These are phyloP conservation scores for Chrysodeixis includens DNA, from an alignment of 2,888 invertebrate species.

Conservation along the genomic window DNA sequence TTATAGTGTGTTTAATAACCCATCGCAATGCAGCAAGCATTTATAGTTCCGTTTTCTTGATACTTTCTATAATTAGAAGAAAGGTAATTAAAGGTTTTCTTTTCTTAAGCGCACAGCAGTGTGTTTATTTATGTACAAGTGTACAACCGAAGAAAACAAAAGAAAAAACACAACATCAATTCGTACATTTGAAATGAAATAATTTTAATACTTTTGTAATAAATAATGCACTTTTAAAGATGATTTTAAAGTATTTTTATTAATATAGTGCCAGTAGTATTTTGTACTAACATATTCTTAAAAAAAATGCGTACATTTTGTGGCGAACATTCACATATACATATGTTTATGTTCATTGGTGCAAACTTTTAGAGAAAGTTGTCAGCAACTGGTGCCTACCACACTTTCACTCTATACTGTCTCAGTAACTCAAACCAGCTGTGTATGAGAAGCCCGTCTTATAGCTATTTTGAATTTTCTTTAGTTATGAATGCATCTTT, in stretches of 20 bases:
- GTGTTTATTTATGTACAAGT: too few relatives aligned
- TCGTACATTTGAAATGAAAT: too few relatives aligned
- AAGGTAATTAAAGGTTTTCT: too few relatives aligned
- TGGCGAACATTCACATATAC: constrained; percentile 7
- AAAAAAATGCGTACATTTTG: background rate
- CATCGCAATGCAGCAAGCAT: too few relatives aligned
- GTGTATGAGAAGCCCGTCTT: constrained; percentile 28
- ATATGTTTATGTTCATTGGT: constrained; percentile 27
- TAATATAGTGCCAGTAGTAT: background rate
- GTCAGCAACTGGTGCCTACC: constrained; percentile 54
- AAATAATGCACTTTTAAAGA: too few relatives aligned
- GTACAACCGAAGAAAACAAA: too few relatives aligned
- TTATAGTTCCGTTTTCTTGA: too few relatives aligned
- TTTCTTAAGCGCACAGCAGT: too few relatives aligned
- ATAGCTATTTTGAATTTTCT: constrained; percentile 13
- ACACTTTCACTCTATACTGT: constrained; percentile 60
- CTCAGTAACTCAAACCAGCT: constrained; percentile 40
- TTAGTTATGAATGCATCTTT: constrained; percentile 1
- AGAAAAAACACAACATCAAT: too few relatives aligned
- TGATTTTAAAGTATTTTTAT: background rate
- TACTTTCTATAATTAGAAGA: too few relatives aligned
- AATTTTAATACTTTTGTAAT: too few relatives aligned
- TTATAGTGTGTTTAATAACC: too few relatives aligned
- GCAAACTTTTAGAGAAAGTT: constrained; percentile 60
- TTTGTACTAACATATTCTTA: background rate